Conservation (phyloP, 1,140 invertebrate species). For the Trichomalopsis sarcophagae region DNA sequence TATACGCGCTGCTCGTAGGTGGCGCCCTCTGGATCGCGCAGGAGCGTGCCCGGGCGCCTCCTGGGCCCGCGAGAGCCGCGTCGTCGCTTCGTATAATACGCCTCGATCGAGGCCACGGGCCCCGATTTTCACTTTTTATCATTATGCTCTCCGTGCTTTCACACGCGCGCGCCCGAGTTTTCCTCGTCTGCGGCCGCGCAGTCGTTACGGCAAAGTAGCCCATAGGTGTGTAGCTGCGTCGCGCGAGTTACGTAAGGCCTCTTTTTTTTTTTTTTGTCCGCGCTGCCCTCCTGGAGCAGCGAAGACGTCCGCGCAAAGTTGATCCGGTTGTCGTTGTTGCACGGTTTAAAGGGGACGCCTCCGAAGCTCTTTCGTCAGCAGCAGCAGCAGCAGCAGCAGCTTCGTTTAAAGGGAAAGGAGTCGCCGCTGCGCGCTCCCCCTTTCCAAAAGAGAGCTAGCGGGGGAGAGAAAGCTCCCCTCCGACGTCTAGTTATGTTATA, state of each 20-base stretch:
- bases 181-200: no score
- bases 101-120: neutral
- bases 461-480: neutral
- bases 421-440: no score
- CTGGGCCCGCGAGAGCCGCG: neutral
- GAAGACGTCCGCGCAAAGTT: no score
- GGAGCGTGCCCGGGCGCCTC: conserved; percentile 8
- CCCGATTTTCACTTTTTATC: neutral
- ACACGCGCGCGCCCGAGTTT: neutral
- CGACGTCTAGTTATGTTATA: no score
- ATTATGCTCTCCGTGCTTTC: neutral
- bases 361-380: neutral
- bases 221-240: neutral
- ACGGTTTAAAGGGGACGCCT: conserved; percentile 19
- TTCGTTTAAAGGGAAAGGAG: conserved; percentile 33
- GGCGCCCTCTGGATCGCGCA: conserved; percentile 29
- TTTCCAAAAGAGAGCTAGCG: neutral
- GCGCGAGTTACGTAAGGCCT: neutral
- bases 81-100: neutral
- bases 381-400: no score
- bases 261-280: neutral
- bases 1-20: neutral
- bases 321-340: neutral
- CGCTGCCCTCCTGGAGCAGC: neutral
- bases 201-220: neutral